A percentile compares a stretch with the other conserved stretches of the same genome.
phyloP scores from a whole-genome alignment of 2,888 invertebrate species.

The Serrognathus titanus region DNA sequence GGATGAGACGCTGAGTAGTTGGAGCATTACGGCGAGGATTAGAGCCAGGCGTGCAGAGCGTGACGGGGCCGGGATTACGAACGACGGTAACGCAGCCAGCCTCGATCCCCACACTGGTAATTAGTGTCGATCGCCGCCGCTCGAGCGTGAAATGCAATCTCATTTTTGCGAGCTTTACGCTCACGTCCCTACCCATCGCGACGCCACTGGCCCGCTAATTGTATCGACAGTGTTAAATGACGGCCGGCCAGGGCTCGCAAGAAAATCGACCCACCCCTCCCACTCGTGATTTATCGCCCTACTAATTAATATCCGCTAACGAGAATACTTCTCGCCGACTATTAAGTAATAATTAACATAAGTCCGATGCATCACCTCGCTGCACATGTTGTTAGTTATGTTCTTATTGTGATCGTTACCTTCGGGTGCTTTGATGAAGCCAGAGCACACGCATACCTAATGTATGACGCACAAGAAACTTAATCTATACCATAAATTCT shows the following conservation, averaged over 20 bases:
- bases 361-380: constrained; percentile 5
- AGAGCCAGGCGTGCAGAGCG: constrained; percentile 15
- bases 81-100: constrained; percentile 13
- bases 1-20: constrained; percentile 3
- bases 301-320: constrained; percentile 29
- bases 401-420: background rate
- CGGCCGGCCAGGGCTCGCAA: constrained; percentile 1
- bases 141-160: constrained; percentile 47
- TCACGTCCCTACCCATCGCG: constrained; percentile 18
- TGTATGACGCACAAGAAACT: background rate
- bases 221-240: constrained; percentile 26
- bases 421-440: background rate
- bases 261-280: constrained; percentile 2
- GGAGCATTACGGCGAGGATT: constrained; percentile 6
- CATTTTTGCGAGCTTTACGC: constrained; percentile 28
- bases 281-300: constrained; percentile 26
- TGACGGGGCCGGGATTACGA: constrained; percentile 16
- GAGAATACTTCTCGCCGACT: constrained; percentile 17
- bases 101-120: constrained; percentile 33
- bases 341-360: constrained; percentile 10
- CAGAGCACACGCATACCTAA: background rate
- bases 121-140: constrained; percentile 44
- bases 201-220: constrained; percentile 20
- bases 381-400: background rate
- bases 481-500: background rate